Evolutionary conservation across 2,113 vertebrate species (phyloP).

Genomic region (Calyptommatus sinebrachiatus): DNA sequence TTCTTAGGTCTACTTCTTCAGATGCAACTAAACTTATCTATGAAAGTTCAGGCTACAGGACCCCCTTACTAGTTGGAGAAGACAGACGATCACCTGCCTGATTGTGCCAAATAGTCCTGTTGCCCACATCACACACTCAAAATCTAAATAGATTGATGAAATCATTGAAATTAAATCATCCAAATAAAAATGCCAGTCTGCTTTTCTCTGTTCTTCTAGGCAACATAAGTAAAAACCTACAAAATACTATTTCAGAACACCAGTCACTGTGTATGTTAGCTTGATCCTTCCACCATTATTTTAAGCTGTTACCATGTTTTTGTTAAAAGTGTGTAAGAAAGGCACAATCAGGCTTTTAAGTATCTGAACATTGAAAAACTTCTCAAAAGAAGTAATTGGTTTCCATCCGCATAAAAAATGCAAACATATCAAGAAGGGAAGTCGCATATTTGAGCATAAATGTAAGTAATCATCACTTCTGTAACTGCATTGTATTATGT

Average conservation of each 20-base stretch:
- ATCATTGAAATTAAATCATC: no score
- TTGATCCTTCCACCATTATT: background rate
- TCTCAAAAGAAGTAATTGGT: background rate
- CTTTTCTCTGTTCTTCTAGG: background rate
- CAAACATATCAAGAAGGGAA: slow-evolving; percentile 1
- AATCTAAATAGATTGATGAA: background rate
- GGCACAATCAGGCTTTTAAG: background rate
- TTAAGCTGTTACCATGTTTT: background rate
- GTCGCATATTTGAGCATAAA: background rate
- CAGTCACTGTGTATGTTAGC: background rate
- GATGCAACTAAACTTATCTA: no score
- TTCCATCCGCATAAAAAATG: slow-evolving; percentile 12
- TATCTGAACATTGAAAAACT: background rate
- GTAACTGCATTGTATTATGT: slow-evolving; percentile 8
- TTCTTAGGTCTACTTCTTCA: no score
- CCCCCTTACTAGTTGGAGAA: no score
- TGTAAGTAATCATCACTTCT: slow-evolving; percentile 8
- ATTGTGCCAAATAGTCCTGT: no score
- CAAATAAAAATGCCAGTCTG: background rate
- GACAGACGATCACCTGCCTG: no score
- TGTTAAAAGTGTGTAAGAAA: background rate
- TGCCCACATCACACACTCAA: background rate
- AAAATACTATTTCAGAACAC: background rate
- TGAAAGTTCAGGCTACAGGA: no score
- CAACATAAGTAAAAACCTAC: background rate